Evolutionary conservation across 2,888 invertebrate genomes (phyloP), one percentile per base, ranked within the genome.

Genomic region (Rotaria macrura): DNA sequence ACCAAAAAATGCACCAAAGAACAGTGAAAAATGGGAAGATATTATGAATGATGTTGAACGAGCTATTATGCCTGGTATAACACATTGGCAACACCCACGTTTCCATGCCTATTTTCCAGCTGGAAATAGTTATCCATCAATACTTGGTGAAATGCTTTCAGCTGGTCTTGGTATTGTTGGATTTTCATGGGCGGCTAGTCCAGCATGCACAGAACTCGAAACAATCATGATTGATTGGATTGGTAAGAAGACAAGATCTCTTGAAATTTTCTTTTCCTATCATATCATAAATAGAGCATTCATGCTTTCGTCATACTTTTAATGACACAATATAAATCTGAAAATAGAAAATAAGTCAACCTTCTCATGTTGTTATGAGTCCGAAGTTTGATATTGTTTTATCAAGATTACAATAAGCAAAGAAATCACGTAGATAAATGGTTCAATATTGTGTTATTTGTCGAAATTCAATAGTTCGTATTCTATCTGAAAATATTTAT

Each of bases 51-150:
- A 91, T 85, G 89, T 91, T 3, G 90, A 90, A 47, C 88, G 87
- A 74, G 88, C 88, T 23, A 90, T 91, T 47, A 90, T 91, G 89
- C 90, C 90, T 6, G 90, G 90, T 87, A 74, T 85, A 72, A 85
- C 85, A 54, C 91, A 98, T 91, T 99, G 98, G 98, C 97, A 98
- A 90, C 98, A 98, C 92, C 97, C 98, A 0, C 93, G 95, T 87
- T 99, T 99, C 92, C 97, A 98, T 91, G 99, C 99, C 0, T 99
- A 99, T 91, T 99, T 99, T 90, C 98, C 99, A 7, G 94, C 97
- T 25, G 98, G 98, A 29, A 97, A 97, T 92, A 96, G 95, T 0
- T 99, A 94, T 91, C 98, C 98, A 3, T 97, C 97, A 12, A 96
- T 99, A 87, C 92, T 99, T 84, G 99, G 96, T 7, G 98, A 99